Conservation (phyloP, 1,140 invertebrate genomes). For the Eciton burchellii region DNA sequence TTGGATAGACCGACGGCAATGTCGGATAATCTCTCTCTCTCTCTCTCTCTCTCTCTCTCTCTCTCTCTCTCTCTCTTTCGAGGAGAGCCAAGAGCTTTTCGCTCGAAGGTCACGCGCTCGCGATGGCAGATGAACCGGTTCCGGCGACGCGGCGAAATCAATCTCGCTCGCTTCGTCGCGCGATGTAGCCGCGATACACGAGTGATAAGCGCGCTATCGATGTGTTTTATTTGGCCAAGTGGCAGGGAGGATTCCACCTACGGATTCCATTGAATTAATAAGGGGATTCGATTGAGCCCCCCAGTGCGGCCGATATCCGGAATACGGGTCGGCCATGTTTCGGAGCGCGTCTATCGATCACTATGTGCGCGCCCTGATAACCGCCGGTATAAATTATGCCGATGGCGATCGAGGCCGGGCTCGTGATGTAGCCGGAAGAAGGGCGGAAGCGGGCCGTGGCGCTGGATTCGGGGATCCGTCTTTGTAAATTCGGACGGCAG, state of each 20-base stretch:
- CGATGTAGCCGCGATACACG: constrained; percentile 17
- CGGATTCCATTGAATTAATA: constrained; percentile 57
- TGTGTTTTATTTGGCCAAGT: constrained; percentile 51
- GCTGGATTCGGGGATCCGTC: constrained; percentile 12
- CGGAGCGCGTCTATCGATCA: constrained; percentile 60
- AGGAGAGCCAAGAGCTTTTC: constrained; percentile 1
- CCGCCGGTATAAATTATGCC: constrained; percentile 80
- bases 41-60: no score
- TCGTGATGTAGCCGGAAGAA: background rate
- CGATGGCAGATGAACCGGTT: constrained; percentile 33
- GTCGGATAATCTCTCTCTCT: no score
- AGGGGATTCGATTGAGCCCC: constrained; percentile 60
- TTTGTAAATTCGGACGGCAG: constrained; percentile 33
- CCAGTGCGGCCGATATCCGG: constrained; percentile 40
- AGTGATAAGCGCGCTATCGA: constrained; percentile 24
- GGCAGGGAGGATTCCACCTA: constrained; percentile 36
- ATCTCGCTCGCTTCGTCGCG: constrained; percentile 11
- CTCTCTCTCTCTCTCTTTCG: constrained; percentile 32
- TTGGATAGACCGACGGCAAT: constrained; percentile 7
- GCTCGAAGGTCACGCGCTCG: background rate
- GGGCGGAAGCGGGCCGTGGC: background rate
- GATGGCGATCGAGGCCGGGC: constrained; percentile 74
- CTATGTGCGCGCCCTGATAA: constrained; percentile 44
- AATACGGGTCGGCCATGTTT: constrained; percentile 55
- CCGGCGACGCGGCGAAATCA: constrained; percentile 28